Conservation (phyloP, 2,888 invertebrate species). For the Caenorhabditis zanzibari region DNA sequence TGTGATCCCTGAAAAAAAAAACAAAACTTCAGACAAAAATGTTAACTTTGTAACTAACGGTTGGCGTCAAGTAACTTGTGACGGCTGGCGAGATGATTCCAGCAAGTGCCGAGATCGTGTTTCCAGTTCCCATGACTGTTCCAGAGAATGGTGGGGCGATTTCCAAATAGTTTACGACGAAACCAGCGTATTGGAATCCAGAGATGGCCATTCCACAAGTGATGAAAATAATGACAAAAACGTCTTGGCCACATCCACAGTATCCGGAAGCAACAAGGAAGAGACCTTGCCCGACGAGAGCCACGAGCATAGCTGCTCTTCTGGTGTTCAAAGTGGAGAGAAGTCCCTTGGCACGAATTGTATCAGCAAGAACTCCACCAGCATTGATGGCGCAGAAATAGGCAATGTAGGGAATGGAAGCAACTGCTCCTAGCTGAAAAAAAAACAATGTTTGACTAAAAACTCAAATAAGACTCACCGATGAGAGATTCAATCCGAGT, state of each 20-base stretch:
- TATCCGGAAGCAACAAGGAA: slow-evolving; percentile 82
- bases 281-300: slow-evolving; percentile 81
- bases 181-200: slow-evolving; percentile 83
- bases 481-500: slow-evolving; percentile 80
- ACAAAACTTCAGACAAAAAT: no score
- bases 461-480: slow-evolving; percentile 57
- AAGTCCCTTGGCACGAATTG: slow-evolving; percentile 73
- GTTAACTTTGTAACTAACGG: slow-evolving; percentile 65
- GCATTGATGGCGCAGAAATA: slow-evolving; percentile 83
- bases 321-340: slow-evolving; percentile 82
- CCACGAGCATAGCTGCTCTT: slow-evolving; percentile 82
- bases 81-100: slow-evolving; percentile 82
- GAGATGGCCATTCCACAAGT: slow-evolving; percentile 80
- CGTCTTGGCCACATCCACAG: slow-evolving; percentile 82
- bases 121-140: slow-evolving; percentile 82
- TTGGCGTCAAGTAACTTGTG: slow-evolving; percentile 79
- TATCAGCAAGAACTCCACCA: slow-evolving; percentile 82
- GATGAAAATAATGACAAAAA: slow-evolving; percentile 80
- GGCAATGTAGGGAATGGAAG: slow-evolving; percentile 83
- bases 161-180: slow-evolving; percentile 83
- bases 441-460: no score
- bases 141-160: slow-evolving; percentile 82
- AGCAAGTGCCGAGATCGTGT: slow-evolving; percentile 83
- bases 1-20: slow-evolving; percentile 81
- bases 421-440: slow-evolving; percentile 82